These are phyloP conservation scores for Marronus borbonicus DNA, from an alignment of 2,888 invertebrate genomes.

Conservation along the genomic window DNA sequence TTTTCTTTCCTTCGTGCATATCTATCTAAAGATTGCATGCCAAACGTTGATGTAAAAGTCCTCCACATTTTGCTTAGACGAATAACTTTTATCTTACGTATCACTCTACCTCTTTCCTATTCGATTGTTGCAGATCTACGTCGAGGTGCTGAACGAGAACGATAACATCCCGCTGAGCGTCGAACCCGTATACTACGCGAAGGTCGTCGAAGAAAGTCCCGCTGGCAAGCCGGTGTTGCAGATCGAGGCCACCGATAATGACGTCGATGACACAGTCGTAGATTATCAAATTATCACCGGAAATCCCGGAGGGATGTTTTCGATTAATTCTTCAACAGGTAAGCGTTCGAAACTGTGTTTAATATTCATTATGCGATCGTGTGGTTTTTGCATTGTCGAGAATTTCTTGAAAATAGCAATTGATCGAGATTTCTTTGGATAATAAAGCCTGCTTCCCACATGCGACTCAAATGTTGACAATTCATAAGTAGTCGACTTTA, in stretches of 20 bases:
- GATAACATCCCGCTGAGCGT: constrained; percentile 95
- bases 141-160: constrained; percentile 92
- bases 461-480: too few relatives aligned
- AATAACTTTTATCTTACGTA: not conserved
- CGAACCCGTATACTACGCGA: constrained; percentile 88
- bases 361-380: too few relatives aligned
- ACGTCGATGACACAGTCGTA: constrained; percentile 80
- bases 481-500: too few relatives aligned
- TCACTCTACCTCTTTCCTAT: not conserved
- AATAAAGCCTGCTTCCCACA: too few relatives aligned
- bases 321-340: constrained; percentile 89
- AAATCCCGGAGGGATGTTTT: constrained; percentile 93
- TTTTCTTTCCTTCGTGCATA: too few relatives aligned
- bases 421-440: too few relatives aligned
- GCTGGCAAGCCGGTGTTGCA: constrained; percentile 81
- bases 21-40: too few relatives aligned
- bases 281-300: constrained; percentile 91
- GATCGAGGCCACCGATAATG: constrained; percentile 86
- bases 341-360: constrained; percentile 60
- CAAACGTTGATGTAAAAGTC: not conserved
- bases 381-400: too few relatives aligned
- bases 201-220: constrained; percentile 85
- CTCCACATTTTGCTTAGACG: not conserved
- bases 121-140: constrained; percentile 76
- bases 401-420: too few relatives aligned